A percentile compares a stretch with the other conserved stretches of the same genome.
Conservation (phyloP, 2,797 vertebrate genomes). For the Alfaro cultratus region DNA sequence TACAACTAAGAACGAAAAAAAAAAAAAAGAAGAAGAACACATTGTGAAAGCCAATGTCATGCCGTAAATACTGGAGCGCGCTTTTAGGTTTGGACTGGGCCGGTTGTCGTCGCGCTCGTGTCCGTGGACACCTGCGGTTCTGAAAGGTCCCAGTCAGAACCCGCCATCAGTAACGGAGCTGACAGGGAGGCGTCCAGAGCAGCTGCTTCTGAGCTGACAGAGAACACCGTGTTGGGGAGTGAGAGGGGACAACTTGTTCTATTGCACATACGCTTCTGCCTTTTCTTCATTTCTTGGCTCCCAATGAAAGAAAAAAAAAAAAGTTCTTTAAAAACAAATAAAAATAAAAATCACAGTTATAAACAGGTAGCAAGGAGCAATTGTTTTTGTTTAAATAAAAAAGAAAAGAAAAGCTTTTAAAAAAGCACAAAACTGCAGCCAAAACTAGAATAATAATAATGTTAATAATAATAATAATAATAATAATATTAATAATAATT, state of each 20-base stretch:
- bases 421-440: constrained; percentile 66
- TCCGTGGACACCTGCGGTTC: constrained; percentile 38
- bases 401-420: neutral
- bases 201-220: constrained; percentile 16
- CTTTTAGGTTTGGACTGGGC: neutral
- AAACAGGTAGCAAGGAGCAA: constrained; percentile 74
- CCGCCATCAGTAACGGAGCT: constrained; percentile 41
- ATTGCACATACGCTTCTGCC: constrained; percentile 79
- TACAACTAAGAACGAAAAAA: too few species aligned
- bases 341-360: constrained; percentile 64
- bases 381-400: constrained; percentile 63
- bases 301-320: constrained; percentile 26
- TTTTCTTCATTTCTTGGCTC: constrained; percentile 68
- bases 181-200: constrained; percentile 50
- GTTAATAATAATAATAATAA: constrained; percentile 49
- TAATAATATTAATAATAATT: constrained; percentile 57
- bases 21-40: neutral
- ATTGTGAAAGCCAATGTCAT: neutral
- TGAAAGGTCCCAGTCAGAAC: constrained; percentile 44
- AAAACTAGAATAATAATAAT: constrained; percentile 48
- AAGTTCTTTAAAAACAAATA: constrained; percentile 2
- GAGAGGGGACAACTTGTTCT: constrained; percentile 65
- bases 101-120: constrained; percentile 29
- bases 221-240: constrained; percentile 23
- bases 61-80: neutral